Conservation (phyloP, 2,113 vertebrate species). For the Erinaceus europaeus region DNA sequence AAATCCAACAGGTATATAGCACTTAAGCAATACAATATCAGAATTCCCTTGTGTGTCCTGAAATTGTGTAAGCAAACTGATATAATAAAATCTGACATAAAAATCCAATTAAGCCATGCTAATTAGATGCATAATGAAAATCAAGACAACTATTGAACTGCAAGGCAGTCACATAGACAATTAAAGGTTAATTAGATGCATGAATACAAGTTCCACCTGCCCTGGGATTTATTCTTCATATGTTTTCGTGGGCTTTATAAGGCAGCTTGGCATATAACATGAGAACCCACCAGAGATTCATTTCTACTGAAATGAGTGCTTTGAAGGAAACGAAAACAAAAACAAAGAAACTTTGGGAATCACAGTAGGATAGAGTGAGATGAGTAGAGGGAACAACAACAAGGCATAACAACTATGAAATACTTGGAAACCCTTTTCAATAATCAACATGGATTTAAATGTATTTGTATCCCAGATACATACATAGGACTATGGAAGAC, state of each 20-base stretch:
- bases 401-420: neutral
- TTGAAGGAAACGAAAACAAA: neutral
- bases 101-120: constrained; percentile 54
- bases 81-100: constrained; percentile 64
- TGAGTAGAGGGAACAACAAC: neutral
- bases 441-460: neutral
- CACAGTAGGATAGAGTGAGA: neutral
- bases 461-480: neutral
- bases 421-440: neutral
- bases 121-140: constrained; percentile 65
- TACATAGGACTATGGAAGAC: neutral
- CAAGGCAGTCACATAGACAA: constrained; percentile 36
- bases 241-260: constrained; percentile 39
- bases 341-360: neutral
- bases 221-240: constrained; percentile 44
- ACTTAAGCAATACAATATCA: neutral
- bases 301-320: constrained; percentile 2
- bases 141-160: constrained; percentile 42
- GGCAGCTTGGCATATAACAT: constrained; percentile 15
- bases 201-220: constrained; percentile 15
- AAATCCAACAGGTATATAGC: neutral
- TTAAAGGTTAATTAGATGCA: constrained; percentile 68
- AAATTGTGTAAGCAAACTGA: constrained; percentile 48
- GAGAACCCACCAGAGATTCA: constrained; percentile 4
- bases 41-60: constrained; percentile 24